phyloP scores from a whole-genome alignment of 37 sponge, comb jelly and placozoan species.

The Corticium candelabrum region DNA sequence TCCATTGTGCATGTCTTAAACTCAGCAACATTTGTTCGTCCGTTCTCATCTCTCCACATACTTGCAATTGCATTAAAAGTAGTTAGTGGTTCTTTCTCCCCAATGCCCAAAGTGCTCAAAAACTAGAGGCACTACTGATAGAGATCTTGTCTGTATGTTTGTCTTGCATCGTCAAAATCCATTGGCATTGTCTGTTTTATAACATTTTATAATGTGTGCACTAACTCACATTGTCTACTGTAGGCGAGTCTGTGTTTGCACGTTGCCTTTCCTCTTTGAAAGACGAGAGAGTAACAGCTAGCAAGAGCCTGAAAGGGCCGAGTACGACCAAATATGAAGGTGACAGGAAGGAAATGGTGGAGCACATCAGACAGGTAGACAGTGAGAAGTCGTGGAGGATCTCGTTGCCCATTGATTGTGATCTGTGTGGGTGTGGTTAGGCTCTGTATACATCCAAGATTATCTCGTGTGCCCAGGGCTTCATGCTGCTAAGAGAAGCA shows the following conservation, averaged over 20 bases:
- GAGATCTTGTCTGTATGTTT: no score
- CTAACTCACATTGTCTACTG: neutral
- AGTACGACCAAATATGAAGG: conserved; percentile 25
- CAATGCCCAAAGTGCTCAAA: no score
- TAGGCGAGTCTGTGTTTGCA: conserved; percentile 96
- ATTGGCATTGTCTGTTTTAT: no score
- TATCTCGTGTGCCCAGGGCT: conserved; percentile 94
- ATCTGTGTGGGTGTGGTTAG: no score
- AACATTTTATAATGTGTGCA: neutral
- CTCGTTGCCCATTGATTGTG: no score
- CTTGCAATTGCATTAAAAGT: no score
- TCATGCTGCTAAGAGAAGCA: conserved; percentile 91
- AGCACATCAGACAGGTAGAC: conserved; percentile 72
- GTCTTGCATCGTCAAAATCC: no score
- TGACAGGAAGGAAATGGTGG: conserved; percentile 63
- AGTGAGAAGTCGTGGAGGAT: neutral
- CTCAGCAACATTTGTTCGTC: no score
- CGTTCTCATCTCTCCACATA: no score
- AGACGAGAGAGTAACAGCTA: conserved; percentile 72
- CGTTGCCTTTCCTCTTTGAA: conserved; percentile 46
- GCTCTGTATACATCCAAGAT: conserved; percentile 98
- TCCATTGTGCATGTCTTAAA: no score
- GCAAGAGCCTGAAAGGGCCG: conserved; percentile 63
- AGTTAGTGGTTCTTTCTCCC: no score
- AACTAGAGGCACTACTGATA: no score